These are phyloP conservation scores for Sciurus carolinensis DNA, from an alignment of 2,797 vertebrate genomes.

Conservation along the genomic window DNA sequence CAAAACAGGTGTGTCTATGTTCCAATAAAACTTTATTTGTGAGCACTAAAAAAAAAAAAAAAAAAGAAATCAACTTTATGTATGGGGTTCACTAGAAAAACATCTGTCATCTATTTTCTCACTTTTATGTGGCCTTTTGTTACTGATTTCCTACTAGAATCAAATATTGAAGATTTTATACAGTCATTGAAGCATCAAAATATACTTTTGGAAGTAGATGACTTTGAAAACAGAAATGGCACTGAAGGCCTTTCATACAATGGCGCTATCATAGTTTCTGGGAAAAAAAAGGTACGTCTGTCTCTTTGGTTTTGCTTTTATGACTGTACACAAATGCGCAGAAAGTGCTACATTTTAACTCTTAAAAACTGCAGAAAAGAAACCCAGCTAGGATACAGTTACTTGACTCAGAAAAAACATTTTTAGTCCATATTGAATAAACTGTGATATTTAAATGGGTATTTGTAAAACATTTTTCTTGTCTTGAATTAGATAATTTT, in stretches of 20 bases:
- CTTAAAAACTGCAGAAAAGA: background rate
- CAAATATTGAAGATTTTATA: constrained; percentile 92
- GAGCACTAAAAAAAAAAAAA: background rate
- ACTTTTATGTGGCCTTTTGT: constrained; percentile 3
- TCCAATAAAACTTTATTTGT: background rate
- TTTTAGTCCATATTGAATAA: background rate
- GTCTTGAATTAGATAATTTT: constrained; percentile 1
- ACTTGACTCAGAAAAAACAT: background rate
- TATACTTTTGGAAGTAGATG: constrained; percentile 92
- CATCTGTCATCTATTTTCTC: background rate
- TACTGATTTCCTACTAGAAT: constrained; percentile 85
- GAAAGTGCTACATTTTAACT: background rate
- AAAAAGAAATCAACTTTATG: background rate
- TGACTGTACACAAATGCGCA: background rate
- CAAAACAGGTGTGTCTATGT: background rate
- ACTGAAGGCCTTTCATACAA: constrained; percentile 91
- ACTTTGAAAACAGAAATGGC: constrained; percentile 83
- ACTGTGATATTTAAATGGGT: background rate
- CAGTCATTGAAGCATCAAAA: constrained; percentile 91
- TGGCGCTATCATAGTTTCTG: constrained; percentile 92
- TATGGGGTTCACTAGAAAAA: background rate
- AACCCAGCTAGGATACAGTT: background rate
- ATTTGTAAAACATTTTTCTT: constrained; percentile 45
- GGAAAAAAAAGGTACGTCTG: constrained; percentile 91
- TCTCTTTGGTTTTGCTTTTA: background rate